These are phyloP conservation scores for Sapayoa aenigma DNA, from an alignment of 2,113 vertebrate genomes.

Conservation along the genomic window DNA sequence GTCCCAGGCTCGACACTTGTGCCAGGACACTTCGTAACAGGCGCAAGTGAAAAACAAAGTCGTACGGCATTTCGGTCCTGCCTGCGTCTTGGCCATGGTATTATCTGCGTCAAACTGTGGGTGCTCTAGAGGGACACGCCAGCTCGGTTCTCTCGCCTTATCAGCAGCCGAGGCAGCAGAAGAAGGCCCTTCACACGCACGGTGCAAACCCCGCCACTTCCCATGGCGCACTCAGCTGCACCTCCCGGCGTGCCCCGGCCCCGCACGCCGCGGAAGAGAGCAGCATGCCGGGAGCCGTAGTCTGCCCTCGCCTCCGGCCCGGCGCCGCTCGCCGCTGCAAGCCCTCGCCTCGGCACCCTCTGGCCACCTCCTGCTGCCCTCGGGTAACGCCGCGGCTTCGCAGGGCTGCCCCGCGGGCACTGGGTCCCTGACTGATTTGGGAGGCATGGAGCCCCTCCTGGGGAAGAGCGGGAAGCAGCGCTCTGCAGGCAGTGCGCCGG, in stretches of 20 bases:
- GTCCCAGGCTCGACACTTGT: neutral
- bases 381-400: neutral
- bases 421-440: neutral
- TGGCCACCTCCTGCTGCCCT: neutral
- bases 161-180: accelerated
- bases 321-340: neutral
- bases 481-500: neutral
- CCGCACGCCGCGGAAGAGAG: neutral
- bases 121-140: accelerated
- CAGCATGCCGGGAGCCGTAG: conserved; percentile 46
- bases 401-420: neutral
- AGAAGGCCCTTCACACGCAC: accelerated
- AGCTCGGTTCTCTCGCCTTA: accelerated
- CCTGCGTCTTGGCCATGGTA: accelerated
- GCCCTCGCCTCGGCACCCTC: neutral
- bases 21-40: neutral
- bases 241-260: neutral
- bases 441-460: neutral
- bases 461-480: neutral
- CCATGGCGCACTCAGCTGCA: accelerated
- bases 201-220: accelerated
- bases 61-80: neutral
- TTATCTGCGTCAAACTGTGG: accelerated
- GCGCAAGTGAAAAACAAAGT: neutral
- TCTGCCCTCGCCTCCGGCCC: neutral